phyloP scores from a whole-genome alignment of 2,888 invertebrate species.

The Idaea dimidiata region DNA sequence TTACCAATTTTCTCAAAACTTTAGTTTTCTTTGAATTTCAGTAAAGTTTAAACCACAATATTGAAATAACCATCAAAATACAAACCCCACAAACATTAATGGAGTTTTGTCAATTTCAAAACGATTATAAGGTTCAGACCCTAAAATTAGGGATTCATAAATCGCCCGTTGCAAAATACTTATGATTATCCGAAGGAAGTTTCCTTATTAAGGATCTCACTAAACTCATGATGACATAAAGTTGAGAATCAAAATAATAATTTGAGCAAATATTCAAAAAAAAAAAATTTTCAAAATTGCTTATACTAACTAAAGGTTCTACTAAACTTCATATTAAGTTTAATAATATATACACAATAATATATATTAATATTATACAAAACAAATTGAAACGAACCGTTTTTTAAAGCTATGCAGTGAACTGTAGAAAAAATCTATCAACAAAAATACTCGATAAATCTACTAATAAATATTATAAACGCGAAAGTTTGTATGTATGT shows the following conservation, averaged over 20 bases:
- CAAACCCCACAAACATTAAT: constrained; percentile 25
- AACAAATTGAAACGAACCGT: constrained; percentile 54
- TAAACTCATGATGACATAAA: constrained; percentile 61
- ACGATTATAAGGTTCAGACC: constrained; percentile 45
- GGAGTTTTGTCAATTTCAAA: constrained; percentile 55
- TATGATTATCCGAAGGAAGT: constrained; percentile 61
- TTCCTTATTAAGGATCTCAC: constrained; percentile 54
- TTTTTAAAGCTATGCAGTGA: constrained; percentile 58
- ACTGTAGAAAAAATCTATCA: constrained; percentile 49
- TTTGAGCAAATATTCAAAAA: constrained; percentile 12
- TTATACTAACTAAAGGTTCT: too few relatives aligned
- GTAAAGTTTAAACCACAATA: not conserved
- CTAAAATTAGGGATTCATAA: constrained; percentile 67
- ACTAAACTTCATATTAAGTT: constrained; percentile 40
- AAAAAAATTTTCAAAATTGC: constrained; percentile 26
- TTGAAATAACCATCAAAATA: constrained; percentile 31
- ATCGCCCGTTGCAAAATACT: constrained; percentile 59
- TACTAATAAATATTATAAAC: too few relatives aligned
- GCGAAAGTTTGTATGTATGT: too few relatives aligned
- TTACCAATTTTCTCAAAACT: not conserved
- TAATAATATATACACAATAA: too few relatives aligned
- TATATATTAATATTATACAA: constrained; percentile 44
- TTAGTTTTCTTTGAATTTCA: not conserved
- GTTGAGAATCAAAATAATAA: constrained; percentile 44
- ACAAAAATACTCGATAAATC: too few relatives aligned